These are phyloP conservation scores for Microcebus jonahi DNA, from an alignment of 2,113 vertebrate genomes.

Conservation along the genomic window DNA sequence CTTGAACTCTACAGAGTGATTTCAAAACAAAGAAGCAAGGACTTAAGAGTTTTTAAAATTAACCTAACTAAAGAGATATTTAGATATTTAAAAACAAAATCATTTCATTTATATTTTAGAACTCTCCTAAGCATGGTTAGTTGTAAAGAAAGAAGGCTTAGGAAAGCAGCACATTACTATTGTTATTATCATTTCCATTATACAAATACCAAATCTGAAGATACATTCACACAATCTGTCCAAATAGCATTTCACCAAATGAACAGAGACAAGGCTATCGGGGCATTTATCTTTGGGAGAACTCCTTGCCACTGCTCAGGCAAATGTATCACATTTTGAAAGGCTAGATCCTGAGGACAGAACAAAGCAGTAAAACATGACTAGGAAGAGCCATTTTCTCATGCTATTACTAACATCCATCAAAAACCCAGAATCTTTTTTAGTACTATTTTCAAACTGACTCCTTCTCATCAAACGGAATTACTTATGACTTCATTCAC, in stretches of 20 bases:
- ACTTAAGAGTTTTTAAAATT: slow-evolving; percentile 45
- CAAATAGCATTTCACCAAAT: background rate
- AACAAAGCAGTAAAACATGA: slow-evolving; percentile 62
- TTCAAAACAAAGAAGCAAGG: background rate
- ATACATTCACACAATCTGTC: slow-evolving; percentile 24
- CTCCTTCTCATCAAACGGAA: slow-evolving; percentile 57
- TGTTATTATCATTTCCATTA: slow-evolving; percentile 39
- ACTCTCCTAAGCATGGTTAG: background rate
- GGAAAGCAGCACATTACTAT: background rate
- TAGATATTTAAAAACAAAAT: slow-evolving; percentile 41
- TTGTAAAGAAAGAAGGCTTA: background rate
- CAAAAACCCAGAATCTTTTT: slow-evolving; percentile 51
- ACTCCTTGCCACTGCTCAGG: slow-evolving; percentile 7
- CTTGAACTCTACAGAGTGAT: background rate
- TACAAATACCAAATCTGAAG: slow-evolving; percentile 44
- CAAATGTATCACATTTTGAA: slow-evolving; percentile 59
- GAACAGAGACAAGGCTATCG: slow-evolving; percentile 44
- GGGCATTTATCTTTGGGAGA: slow-evolving; percentile 6
- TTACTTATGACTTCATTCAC: slow-evolving; percentile 62
- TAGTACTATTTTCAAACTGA: slow-evolving; percentile 54
- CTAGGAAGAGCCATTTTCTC: slow-evolving; percentile 53
- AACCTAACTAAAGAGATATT: background rate
- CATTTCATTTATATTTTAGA: background rate
- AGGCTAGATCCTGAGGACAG: slow-evolving; percentile 56
- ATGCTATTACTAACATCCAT: slow-evolving; percentile 57